Conservation (phyloP, 2,113 vertebrate genomes). For the Pelmatolapia mariae region DNA sequence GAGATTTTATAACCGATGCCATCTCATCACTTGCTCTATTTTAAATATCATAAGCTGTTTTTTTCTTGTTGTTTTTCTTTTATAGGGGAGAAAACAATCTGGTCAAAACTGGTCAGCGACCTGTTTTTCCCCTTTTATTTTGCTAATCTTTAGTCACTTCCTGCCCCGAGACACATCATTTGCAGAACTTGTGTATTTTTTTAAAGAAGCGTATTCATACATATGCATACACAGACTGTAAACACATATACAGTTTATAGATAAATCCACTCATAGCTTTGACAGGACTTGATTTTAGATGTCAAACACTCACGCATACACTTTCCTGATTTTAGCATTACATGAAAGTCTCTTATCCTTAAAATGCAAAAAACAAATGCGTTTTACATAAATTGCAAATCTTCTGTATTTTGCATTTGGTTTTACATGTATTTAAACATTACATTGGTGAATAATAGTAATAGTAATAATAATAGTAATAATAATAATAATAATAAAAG, state of each 20-base stretch:
- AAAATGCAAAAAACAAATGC: neutral
- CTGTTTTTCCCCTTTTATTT: neutral
- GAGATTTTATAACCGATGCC: neutral
- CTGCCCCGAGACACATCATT: neutral
- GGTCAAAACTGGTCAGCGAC: neutral
- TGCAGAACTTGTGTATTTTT: neutral
- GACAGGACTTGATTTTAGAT: neutral
- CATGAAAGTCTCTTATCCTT: neutral
- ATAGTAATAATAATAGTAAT: neutral
- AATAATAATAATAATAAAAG: neutral
- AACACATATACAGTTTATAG: neutral
- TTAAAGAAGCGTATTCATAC: neutral
- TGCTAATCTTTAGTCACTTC: neutral
- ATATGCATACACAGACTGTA: neutral
- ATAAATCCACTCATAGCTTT: neutral
- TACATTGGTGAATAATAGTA: neutral
- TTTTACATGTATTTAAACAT: neutral
- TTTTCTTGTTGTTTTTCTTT: neutral
- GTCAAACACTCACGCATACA: neutral
- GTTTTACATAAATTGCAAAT: neutral
- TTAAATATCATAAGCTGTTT: neutral
- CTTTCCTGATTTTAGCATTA: neutral
- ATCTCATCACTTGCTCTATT: neutral
- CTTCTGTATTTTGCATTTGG: neutral
- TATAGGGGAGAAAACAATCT: neutral